A percentile compares a stretch with the other conserved stretches of the same genome.
These are phyloP conservation scores for Sericinus montela DNA, from an alignment of 2,888 invertebrate species.

Conservation along the genomic window DNA sequence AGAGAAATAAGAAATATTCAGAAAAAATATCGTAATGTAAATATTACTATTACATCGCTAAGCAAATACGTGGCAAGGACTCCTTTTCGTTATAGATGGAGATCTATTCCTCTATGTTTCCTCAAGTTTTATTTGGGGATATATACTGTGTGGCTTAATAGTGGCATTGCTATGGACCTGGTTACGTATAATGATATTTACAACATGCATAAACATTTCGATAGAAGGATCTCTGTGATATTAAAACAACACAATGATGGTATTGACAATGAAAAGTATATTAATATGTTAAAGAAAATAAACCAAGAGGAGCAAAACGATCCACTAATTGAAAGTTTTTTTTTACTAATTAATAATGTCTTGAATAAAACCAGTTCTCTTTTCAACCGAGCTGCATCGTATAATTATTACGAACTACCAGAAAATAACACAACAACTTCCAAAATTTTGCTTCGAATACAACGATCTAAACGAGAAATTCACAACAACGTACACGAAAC, in stretches of 20 bases:
- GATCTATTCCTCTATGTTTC: constrained; percentile 54
- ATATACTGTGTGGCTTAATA: constrained; percentile 75
- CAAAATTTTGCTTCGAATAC: constrained; percentile 32
- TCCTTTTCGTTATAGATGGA: constrained; percentile 71
- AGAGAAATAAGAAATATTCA: constrained; percentile 45
- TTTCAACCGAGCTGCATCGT: constrained; percentile 36
- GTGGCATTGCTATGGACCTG: constrained; percentile 69
- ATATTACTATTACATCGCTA: constrained; percentile 51
- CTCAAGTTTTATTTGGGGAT: constrained; percentile 73
- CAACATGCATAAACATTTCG: constrained; percentile 31
- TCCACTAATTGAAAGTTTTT: constrained; percentile 39
- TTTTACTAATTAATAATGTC: constrained; percentile 40
- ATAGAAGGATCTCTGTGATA: constrained; percentile 43
- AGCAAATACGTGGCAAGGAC: constrained; percentile 69
- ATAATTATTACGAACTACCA: constrained; percentile 18
- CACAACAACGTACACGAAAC: constrained; percentile 12
- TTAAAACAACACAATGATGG: constrained; percentile 61
- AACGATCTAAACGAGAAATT: constrained; percentile 49
- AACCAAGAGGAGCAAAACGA: constrained; percentile 48
- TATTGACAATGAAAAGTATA: constrained; percentile 46
- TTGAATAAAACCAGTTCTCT: constrained; percentile 46
- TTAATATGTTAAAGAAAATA: constrained; percentile 40
- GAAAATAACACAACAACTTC: constrained; percentile 14
- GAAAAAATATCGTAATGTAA: constrained; percentile 56
- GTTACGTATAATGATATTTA: constrained; percentile 39